Conservation (phyloP, 2,797 vertebrate genomes). For the Clangula hyemalis region DNA sequence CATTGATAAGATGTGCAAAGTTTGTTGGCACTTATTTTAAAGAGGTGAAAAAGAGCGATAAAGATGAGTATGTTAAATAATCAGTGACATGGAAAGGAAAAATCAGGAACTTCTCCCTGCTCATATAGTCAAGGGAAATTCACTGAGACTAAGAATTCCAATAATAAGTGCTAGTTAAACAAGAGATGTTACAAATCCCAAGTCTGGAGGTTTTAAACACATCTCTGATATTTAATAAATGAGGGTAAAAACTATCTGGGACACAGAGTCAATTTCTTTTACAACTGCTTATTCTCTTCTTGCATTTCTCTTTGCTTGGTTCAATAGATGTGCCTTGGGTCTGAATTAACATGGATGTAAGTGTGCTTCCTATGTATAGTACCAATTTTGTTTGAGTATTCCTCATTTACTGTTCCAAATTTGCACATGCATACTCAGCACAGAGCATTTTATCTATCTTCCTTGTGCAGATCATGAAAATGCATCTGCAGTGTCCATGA, state of each 20-base stretch:
- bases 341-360: neutral
- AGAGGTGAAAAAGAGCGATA: neutral
- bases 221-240: neutral
- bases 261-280: neutral
- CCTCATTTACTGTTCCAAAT: constrained; percentile 27
- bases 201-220: neutral
- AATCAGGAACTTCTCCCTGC: neutral
- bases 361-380: neutral
- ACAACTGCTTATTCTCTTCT: neutral
- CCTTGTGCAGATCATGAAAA: neutral
- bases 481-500: neutral
- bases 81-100: neutral
- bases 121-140: neutral
- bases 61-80: neutral
- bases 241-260: neutral
- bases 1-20: neutral
- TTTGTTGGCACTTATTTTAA: neutral
- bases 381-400: neutral
- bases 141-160: neutral
- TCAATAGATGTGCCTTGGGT: neutral
- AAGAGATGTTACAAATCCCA: neutral
- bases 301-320: neutral
- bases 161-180: neutral
- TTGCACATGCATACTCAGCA: neutral
- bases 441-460: neutral